A percentile compares a stretch with the other conserved stretches of the same genome.
These are phyloP conservation scores for Bagarius yarrelli DNA, from an alignment of 2,113 vertebrate genomes.

Conservation along the genomic window DNA sequence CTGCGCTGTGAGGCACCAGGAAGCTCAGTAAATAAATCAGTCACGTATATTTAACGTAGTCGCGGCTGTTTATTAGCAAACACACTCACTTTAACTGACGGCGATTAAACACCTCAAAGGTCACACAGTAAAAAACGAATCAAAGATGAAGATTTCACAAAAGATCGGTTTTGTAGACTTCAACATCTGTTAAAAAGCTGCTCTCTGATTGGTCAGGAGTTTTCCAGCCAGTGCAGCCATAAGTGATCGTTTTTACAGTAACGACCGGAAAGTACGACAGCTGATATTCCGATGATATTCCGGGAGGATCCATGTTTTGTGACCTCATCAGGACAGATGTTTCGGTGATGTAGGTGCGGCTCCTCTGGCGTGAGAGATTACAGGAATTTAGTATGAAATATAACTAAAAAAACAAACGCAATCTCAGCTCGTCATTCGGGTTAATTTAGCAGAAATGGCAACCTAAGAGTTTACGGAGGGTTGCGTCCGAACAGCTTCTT, in stretches of 20 bases:
- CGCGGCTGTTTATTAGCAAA: conserved; percentile 45
- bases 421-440: conserved; percentile 19
- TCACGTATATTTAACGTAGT: neutral
- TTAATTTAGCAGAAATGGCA: conserved; percentile 39
- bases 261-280: neutral
- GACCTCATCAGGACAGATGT: neutral
- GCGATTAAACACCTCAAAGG: conserved; percentile 9
- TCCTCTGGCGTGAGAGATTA: neutral
- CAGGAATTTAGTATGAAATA: too few species aligned
- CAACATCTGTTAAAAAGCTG: neutral
- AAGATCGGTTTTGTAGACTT: neutral
- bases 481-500: conserved; percentile 19
- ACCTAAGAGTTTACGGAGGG: conserved; percentile 30
- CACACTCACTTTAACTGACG: conserved; percentile 4
- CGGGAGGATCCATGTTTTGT: neutral
- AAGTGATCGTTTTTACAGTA: neutral
- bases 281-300: neutral
- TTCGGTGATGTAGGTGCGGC: neutral
- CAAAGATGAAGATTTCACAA: neutral
- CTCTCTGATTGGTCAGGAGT: neutral
- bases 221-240: neutral
- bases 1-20: too few species aligned
- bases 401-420: too few species aligned
- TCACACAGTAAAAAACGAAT: neutral
- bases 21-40: neutral